A percentile compares a stretch with the other conserved stretches of the same genome.
Conservation (phyloP, 92 coral and sea anemone genomes). For the Epizoanthus ramosus region DNA sequence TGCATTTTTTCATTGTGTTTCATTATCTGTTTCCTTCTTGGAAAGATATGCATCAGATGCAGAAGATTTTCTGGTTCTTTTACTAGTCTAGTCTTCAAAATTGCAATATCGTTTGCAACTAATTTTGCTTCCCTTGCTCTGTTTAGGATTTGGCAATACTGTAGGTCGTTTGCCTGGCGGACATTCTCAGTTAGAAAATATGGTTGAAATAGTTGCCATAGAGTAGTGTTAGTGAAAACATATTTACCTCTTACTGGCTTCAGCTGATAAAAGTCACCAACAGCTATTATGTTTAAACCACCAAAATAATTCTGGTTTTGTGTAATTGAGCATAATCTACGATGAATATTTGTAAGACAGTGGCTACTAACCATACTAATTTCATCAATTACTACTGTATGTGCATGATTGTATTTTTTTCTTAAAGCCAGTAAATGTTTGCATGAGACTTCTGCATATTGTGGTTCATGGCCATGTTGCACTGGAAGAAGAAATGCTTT, state of each 20-base stretch:
- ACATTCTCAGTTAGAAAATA: constrained; percentile 4
- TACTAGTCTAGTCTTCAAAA: no score
- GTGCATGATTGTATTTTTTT: neutral
- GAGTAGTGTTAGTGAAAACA: neutral
- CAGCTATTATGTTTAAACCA: constrained; percentile 17
- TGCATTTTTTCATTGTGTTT: no score
- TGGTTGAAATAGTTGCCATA: constrained; percentile 13
- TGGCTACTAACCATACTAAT: constrained; percentile 36
- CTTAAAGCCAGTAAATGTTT: neutral
- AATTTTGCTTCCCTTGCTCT: no score
- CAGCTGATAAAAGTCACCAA: constrained; percentile 43
- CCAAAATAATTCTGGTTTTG: constrained; percentile 2
- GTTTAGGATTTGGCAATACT: no score
- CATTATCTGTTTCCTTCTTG: no score
- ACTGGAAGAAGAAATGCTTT: constrained; percentile 1
- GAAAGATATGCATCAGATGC: no score
- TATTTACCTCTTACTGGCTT: constrained; percentile 21
- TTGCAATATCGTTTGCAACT: no score
- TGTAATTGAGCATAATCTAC: constrained; percentile 14
- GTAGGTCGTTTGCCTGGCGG: no score
- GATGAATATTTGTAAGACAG: neutral
- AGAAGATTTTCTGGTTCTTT: no score
- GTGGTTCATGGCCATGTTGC: neutral
- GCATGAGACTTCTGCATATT: neutral
- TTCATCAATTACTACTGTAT: constrained; percentile 37